phyloP scores from a whole-genome alignment of 2,888 invertebrate species.

The Trissolcus brochymenae region DNA sequence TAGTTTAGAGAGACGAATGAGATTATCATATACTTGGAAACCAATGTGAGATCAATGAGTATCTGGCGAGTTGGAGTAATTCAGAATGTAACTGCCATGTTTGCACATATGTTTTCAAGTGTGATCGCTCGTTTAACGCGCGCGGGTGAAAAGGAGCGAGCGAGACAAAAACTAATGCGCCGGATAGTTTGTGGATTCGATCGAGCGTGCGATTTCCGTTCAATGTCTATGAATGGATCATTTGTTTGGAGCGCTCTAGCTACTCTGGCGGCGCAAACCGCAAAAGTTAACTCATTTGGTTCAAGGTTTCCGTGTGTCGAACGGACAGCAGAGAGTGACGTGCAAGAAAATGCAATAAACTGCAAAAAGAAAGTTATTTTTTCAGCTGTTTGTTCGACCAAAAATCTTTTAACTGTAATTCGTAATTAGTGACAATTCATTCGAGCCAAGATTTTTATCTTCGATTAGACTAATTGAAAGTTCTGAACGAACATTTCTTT shows the following conservation, averaged over 20 bases:
- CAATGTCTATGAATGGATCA: constrained; percentile 60
- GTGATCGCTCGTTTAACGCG: constrained; percentile 45
- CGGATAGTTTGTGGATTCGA: constrained; percentile 62
- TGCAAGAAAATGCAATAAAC: constrained; percentile 9
- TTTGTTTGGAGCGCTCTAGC: constrained; percentile 48
- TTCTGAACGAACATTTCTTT: too few relatives aligned
- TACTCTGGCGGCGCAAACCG: constrained; percentile 26
- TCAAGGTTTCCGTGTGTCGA: constrained; percentile 34
- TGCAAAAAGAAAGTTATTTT: constrained; percentile 1
- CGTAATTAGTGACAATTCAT: too few relatives aligned
- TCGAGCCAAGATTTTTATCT: too few relatives aligned
- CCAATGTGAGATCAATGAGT: constrained; percentile 39
- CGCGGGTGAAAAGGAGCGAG: constrained; percentile 43
- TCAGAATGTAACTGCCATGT: constrained; percentile 52
- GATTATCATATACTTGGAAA: constrained; percentile 45
- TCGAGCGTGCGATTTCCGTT: constrained; percentile 66
- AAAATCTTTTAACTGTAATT: too few relatives aligned
- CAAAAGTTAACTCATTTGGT: constrained; percentile 36
- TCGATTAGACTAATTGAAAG: too few relatives aligned
- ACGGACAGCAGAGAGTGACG: not conserved
- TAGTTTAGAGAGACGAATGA: constrained; percentile 46
- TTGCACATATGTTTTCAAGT: constrained; percentile 55
- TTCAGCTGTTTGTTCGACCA: too few relatives aligned
- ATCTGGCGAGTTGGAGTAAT: constrained; percentile 40
- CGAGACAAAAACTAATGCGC: constrained; percentile 30